Percentiles rank a stretch among this genome's conserved stretches.
Conservation (phyloP, 2,797 vertebrate species). For the Percopsis omiscomaycus region DNA sequence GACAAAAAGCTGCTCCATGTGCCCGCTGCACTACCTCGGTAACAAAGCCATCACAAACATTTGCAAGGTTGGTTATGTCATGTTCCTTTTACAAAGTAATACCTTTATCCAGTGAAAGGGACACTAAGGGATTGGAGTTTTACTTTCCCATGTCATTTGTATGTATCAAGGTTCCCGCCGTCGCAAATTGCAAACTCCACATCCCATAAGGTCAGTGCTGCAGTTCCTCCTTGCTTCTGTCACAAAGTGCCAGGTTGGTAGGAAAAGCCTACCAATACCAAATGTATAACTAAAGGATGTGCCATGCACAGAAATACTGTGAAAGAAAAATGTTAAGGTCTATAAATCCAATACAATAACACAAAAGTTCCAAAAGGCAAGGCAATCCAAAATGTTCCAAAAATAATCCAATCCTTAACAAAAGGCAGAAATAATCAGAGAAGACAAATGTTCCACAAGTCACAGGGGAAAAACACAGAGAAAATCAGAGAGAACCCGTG, state of each 20-base stretch:
- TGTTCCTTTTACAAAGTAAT: constrained; percentile 71
- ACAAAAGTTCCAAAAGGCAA: no score
- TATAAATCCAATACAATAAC: no score
- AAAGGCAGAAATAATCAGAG: no score
- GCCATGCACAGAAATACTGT: no score
- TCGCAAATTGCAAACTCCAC: constrained; percentile 71
- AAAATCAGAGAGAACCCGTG: no score
- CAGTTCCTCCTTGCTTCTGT: constrained; percentile 53
- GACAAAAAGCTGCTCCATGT: constrained; percentile 42
- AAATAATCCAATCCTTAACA: no score
- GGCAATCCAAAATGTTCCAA: no score
- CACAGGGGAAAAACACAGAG: no score
- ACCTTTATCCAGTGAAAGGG: constrained; percentile 62
- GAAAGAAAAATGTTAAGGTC: no score
- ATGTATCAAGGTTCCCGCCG: constrained; percentile 68
- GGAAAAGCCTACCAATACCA: no score
- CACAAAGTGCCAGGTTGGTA: background rate
- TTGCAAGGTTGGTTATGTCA: constrained; percentile 75
- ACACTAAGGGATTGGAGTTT: constrained; percentile 69
- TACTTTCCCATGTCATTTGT: constrained; percentile 68
- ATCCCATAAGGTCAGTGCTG: constrained; percentile 69
- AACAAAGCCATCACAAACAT: constrained; percentile 74
- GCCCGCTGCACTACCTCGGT: constrained; percentile 39
- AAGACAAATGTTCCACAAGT: no score
- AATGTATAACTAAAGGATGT: no score